Conservation (phyloP, 2,113 vertebrate genomes). For the Myrmecophaga tridactyla region DNA sequence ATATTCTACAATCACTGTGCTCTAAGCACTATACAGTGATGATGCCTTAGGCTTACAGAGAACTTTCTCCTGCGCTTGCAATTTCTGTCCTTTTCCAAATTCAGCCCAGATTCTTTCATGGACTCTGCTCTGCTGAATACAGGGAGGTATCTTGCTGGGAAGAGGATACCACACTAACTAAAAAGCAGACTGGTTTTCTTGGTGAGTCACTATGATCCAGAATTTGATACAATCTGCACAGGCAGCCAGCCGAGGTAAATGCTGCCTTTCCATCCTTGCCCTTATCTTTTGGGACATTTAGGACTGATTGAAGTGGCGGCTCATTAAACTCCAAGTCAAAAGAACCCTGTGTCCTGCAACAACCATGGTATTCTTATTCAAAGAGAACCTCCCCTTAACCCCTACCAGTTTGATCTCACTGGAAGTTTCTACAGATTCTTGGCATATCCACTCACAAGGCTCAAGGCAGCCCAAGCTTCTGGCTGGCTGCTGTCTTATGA, state of each 20-base stretch:
- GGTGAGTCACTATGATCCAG: constrained; percentile 26
- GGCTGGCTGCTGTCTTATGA: constrained; percentile 63
- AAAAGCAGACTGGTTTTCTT: background rate
- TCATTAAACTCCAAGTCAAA: constrained; percentile 62
- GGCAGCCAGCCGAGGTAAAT: constrained; percentile 26
- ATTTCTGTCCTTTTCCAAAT: constrained; percentile 6
- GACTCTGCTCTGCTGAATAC: background rate
- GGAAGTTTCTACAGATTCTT: constrained; percentile 66
- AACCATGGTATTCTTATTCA: constrained; percentile 43
- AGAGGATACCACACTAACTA: background rate
- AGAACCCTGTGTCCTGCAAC: constrained; percentile 67
- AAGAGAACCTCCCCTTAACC: background rate
- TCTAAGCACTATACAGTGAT: constrained; percentile 16
- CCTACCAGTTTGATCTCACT: constrained; percentile 62
- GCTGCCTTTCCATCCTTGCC: constrained; percentile 49
- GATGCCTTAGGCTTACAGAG: constrained; percentile 22
- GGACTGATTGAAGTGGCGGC: constrained; percentile 60
- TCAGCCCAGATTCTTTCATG: constrained; percentile 23
- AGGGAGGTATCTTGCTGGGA: constrained; percentile 1
- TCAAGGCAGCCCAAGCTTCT: constrained; percentile 65
- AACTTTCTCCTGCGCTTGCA: background rate
- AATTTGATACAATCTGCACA: background rate
- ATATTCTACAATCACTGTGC: background rate
- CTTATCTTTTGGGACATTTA: constrained; percentile 64
- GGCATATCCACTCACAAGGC: constrained; percentile 64